Evolutionary conservation across 2,113 vertebrate genomes (phyloP).

Genomic region (Aldabrachelys gigantea): DNA sequence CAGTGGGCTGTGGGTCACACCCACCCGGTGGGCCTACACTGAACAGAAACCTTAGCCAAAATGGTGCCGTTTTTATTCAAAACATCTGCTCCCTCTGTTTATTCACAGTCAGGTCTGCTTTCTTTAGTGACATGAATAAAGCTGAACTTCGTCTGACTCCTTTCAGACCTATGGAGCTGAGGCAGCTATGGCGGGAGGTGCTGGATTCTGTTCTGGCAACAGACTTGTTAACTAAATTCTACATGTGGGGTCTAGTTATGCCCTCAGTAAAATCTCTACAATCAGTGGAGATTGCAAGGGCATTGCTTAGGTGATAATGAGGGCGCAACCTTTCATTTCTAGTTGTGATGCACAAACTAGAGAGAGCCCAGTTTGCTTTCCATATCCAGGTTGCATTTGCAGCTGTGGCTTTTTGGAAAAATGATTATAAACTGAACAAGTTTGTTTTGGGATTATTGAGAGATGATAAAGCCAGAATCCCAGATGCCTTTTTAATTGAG

Average conservation of each 20-base stretch:
- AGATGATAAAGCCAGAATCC: not conserved
- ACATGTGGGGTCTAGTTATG: rapidly evolving
- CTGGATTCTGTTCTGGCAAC: not conserved
- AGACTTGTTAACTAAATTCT: not conserved
- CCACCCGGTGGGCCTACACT: rapidly evolving
- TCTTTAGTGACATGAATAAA: not conserved
- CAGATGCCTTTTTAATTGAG: rapidly evolving
- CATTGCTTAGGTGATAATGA: rapidly evolving
- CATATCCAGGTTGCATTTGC: rapidly evolving
- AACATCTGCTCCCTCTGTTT: not conserved
- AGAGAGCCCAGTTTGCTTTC: rapidly evolving
- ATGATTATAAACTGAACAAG: not conserved
- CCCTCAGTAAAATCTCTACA: not conserved
- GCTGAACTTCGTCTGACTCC: rapidly evolving
- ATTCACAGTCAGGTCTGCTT: not conserved
- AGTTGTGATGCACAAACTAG: rapidly evolving
- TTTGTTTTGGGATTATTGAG: not conserved
- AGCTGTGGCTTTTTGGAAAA: not conserved
- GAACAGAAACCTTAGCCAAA: not conserved
- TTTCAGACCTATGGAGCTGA: not conserved
- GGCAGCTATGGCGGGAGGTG: rapidly evolving
- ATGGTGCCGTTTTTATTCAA: rapidly evolving
- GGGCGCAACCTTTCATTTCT: rapidly evolving
- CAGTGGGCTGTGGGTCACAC: not conserved
- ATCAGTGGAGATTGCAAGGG: rapidly evolving